Conservation (phyloP, 2,888 invertebrate species). For the Synergus japonicus region DNA sequence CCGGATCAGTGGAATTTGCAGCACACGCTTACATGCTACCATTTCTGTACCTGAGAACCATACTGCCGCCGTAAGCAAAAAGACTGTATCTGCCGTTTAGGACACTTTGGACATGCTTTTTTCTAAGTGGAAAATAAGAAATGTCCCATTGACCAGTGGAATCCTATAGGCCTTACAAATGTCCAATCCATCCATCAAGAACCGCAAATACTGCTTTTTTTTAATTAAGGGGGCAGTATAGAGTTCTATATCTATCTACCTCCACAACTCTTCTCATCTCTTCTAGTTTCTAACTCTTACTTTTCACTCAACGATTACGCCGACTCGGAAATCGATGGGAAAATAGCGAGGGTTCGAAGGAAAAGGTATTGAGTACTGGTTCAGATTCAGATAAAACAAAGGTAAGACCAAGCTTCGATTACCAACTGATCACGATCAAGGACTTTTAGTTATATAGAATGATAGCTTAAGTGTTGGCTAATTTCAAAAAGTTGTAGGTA, state of each 20-base stretch:
- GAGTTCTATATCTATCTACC: conserved; percentile 57
- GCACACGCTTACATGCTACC: conserved; percentile 60
- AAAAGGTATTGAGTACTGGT: not conserved
- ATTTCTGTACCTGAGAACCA: conserved; percentile 63
- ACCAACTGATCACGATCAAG: conserved; percentile 4
- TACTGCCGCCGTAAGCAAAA: conserved; percentile 65
- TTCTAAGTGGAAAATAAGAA: conserved; percentile 48
- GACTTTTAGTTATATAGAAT: not conserved
- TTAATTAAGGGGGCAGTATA: conserved; percentile 63
- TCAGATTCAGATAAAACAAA: conserved; percentile 23
- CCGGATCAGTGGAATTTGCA: conserved; percentile 61
- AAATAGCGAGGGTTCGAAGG: conserved; percentile 15
- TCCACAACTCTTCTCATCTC: conserved; percentile 53
- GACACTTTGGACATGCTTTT: conserved; percentile 59
- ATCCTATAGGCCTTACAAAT: conserved; percentile 54
- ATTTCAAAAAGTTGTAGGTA: not conserved
- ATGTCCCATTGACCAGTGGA: conserved; percentile 54
- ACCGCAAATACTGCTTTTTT: conserved; percentile 65
- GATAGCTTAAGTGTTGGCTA: not conserved
- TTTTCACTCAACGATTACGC: not conserved
- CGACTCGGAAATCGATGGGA: not conserved
- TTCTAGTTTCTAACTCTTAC: conserved; percentile 24
- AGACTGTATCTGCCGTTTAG: conserved; percentile 63
- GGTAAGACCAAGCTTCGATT: conserved; percentile 29
- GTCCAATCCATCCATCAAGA: conserved; percentile 60